phyloP scores from a whole-genome alignment of 2,888 invertebrate genomes.

The Chrysina gloriosa region DNA sequence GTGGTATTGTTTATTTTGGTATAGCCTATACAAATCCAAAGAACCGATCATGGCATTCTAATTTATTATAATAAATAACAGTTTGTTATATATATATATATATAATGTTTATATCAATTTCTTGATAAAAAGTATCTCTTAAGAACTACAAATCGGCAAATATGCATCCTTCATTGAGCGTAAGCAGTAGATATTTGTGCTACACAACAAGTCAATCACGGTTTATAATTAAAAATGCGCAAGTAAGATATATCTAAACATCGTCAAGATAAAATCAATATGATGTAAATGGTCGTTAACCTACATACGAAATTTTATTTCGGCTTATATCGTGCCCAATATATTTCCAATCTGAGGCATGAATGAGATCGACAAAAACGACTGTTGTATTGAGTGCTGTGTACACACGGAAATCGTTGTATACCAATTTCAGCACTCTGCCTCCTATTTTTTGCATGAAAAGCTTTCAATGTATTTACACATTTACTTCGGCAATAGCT shows the following conservation, averaged over 20 bases:
- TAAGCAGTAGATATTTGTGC: neutral
- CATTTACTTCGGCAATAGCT: neutral
- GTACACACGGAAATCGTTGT: neutral
- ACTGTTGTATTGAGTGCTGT: neutral
- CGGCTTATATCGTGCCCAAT: neutral
- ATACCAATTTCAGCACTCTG: neutral
- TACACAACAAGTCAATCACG: neutral
- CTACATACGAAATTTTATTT: conserved; percentile 9
- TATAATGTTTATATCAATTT: too few relatives aligned
- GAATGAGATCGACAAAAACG: neutral
- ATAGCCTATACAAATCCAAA: neutral
- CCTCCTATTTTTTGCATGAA: neutral
- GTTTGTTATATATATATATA: too few relatives aligned
- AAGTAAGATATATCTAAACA: neutral
- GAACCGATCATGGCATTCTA: conserved; percentile 4
- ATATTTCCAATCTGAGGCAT: neutral
- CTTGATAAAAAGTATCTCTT: too few relatives aligned
- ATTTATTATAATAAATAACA: conserved; percentile 18
- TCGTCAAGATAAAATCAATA: conserved; percentile 4
- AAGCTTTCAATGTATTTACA: neutral
- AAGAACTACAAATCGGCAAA: too few relatives aligned
- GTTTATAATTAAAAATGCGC: neutral
- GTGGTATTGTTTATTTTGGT: neutral
- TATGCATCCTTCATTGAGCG: neutral
- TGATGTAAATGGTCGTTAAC: conserved; percentile 4